A percentile compares a stretch with the other conserved stretches of the same genome.
Conservation (phyloP, 2,797 vertebrate species). For the Scomberomorus guttatus region DNA sequence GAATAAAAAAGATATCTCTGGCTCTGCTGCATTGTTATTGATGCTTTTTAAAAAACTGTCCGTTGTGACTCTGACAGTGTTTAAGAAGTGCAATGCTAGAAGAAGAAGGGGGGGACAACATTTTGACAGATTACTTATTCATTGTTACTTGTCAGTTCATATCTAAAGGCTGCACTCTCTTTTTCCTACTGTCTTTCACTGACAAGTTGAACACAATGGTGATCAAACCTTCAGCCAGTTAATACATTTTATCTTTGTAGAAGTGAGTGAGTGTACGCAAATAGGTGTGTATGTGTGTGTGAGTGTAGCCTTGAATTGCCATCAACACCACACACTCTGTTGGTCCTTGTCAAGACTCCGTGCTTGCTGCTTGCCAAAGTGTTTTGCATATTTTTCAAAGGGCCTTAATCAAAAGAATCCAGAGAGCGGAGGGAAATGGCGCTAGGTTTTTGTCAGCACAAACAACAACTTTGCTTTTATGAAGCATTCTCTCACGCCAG, state of each 20-base stretch:
- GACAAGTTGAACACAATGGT: background rate
- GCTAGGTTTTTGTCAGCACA: conserved; percentile 48
- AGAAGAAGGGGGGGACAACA: too few relatives aligned
- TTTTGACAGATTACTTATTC: too few relatives aligned
- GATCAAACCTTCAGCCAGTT: background rate
- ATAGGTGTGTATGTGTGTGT: conserved; percentile 13
- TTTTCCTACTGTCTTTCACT: too few relatives aligned
- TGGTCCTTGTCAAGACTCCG: conserved; percentile 57
- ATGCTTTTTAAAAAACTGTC: too few relatives aligned
- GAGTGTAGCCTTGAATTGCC: conserved; percentile 18
- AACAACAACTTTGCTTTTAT: conserved; percentile 50
- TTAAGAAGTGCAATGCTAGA: too few relatives aligned
- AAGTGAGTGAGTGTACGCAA: background rate
- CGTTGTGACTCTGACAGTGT: too few relatives aligned
- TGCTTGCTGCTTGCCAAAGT: conserved; percentile 50
- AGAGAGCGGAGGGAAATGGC: conserved; percentile 21
- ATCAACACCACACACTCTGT: conserved; percentile 37
- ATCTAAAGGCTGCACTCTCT: background rate
- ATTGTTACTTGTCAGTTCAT: background rate
- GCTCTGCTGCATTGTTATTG: too few relatives aligned
- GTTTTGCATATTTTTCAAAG: conserved; percentile 71
- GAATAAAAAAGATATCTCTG: too few relatives aligned
- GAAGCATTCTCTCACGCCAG: conserved; percentile 17
- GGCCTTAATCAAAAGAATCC: conserved; percentile 64
- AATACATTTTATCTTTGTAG: background rate